Evolutionary conservation across 2,888 invertebrate species (phyloP).

Genomic region (Metallyticus violacea): DNA sequence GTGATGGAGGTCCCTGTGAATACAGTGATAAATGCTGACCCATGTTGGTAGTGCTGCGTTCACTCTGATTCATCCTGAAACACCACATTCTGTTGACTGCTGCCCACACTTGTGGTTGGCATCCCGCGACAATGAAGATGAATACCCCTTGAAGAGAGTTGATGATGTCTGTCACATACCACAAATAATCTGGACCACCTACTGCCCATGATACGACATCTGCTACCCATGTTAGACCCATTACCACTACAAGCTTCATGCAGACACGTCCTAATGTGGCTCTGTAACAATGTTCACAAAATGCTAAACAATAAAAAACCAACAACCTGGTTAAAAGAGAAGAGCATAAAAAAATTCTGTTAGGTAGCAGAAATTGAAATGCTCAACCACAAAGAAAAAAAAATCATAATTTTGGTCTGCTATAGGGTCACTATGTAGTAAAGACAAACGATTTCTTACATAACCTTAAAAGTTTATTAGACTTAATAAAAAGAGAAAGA

Average conservation of each 20-base stretch:
- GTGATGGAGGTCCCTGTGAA: conserved; percentile 72
- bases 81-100: conserved; percentile 66
- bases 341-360: no score
- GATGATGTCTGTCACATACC: conserved; percentile 81
- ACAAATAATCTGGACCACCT: conserved; percentile 75
- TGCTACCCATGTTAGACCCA: conserved; percentile 74
- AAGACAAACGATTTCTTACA: no score
- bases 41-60: conserved; percentile 8
- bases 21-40: conserved; percentile 65
- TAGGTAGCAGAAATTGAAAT: no score
- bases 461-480: no score
- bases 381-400: no score
- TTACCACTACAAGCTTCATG: conserved; percentile 79
- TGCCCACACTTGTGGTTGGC: conserved; percentile 78
- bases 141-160: conserved; percentile 85
- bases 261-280: conserved; percentile 81
- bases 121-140: conserved; percentile 85
- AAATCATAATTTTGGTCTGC: no score
- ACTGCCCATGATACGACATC: conserved; percentile 82
- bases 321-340: no score
- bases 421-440: no score
- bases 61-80: conserved; percentile 53
- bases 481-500: no score
- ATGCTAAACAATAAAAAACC: no score
- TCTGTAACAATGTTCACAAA: conserved; percentile 57